A percentile compares a stretch with the other conserved stretches of the same genome.
These are phyloP conservation scores for Coptodon rendalli DNA, from an alignment of 2,113 vertebrate species.

Conservation along the genomic window DNA sequence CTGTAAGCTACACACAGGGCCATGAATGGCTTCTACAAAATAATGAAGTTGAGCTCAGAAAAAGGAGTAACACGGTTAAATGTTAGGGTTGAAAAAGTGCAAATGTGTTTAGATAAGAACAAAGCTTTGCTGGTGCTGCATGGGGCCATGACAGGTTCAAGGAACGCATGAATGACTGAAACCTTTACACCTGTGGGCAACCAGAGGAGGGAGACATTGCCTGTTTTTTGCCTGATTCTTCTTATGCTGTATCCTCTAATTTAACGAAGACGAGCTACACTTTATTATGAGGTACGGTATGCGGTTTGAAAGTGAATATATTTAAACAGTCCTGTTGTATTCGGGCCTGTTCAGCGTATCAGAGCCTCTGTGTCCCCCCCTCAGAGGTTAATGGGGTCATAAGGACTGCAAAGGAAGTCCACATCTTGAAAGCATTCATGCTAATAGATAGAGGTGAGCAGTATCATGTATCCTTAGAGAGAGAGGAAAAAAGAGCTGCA, in stretches of 20 bases:
- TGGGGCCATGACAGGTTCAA: background rate
- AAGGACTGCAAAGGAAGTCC: background rate
- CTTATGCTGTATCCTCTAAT: background rate
- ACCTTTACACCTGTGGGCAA: background rate
- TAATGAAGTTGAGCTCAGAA: background rate
- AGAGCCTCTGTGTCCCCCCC: background rate
- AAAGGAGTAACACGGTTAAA: fast-evolving
- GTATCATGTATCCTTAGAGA: background rate
- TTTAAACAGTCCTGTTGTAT: background rate
- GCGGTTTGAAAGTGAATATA: background rate
- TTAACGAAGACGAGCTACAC: background rate
- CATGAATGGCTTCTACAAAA: fast-evolving
- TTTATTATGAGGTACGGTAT: background rate
- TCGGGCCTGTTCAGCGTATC: background rate
- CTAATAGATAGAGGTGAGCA: conserved; percentile 30
- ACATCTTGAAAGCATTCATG: conserved; percentile 68
- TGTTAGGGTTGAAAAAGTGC: background rate
- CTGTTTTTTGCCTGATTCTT: background rate
- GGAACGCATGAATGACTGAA: background rate
- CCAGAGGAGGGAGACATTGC: conserved; percentile 56
- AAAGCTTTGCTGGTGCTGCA: background rate
- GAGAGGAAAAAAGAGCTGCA: background rate
- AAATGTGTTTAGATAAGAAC: background rate
- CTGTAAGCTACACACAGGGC: background rate
- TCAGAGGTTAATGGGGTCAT: conserved; percentile 48